Percentiles rank a stretch among this genome's conserved stretches.
phyloP scores from a whole-genome alignment of 2,113 vertebrate genomes.

The Bos javanicus region DNA sequence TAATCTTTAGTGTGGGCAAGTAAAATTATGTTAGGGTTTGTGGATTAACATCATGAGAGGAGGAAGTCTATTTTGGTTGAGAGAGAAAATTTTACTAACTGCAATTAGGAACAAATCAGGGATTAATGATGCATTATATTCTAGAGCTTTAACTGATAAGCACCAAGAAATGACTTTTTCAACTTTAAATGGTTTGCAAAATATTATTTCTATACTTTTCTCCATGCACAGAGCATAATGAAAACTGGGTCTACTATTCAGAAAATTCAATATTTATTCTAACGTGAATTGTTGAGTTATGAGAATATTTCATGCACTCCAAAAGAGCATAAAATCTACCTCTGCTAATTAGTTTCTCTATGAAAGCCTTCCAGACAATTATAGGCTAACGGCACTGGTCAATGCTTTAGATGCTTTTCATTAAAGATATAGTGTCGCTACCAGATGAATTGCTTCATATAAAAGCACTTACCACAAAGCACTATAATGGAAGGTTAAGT shows the following conservation, averaged over 20 bases:
- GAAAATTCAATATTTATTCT: conserved; percentile 60
- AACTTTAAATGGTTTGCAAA: conserved; percentile 34
- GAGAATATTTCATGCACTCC: conserved; percentile 38
- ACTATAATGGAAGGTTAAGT: conserved; percentile 72
- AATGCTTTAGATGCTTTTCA: conserved; percentile 55
- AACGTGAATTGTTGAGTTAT: conserved; percentile 15
- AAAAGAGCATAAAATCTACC: conserved; percentile 48
- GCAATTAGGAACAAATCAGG: conserved; percentile 55
- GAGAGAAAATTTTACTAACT: conserved; percentile 43
- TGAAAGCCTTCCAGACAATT: conserved; percentile 68
- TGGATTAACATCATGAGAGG: neutral
- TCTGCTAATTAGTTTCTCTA: conserved; percentile 61
- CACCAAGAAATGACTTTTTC: conserved; percentile 36
- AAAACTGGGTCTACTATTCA: neutral
- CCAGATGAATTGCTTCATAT: conserved; percentile 65
- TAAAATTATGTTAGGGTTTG: neutral
- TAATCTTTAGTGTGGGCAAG: neutral
- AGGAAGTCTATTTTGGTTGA: conserved; percentile 30
- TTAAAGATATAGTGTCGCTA: conserved; percentile 45
- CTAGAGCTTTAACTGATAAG: conserved; percentile 42
- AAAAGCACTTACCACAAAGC: conserved; percentile 68
- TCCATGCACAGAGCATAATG: conserved; percentile 3
- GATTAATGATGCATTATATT: conserved; percentile 46
- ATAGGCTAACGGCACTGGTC: conserved; percentile 29
- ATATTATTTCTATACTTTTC: conserved; percentile 30